Conservation (phyloP, 92 coral and sea anemone species). For the Paragorgia papillata region DNA sequence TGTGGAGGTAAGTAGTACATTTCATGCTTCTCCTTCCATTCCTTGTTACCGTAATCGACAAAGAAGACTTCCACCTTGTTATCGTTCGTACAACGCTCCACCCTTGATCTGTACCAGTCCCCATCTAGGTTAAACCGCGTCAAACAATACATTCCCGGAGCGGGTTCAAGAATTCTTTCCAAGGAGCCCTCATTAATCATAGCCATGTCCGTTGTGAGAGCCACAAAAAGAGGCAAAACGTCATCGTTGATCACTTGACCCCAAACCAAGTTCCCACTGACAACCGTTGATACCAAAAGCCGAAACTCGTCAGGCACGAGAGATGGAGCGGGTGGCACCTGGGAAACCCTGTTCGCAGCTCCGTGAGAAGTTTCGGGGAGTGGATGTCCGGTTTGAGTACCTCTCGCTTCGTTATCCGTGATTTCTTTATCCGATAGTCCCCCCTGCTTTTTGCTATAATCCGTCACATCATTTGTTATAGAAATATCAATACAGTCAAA, state of each 20-base stretch:
- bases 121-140: slow-evolving; percentile 14
- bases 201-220: slow-evolving; percentile 23
- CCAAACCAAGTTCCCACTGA: slow-evolving; percentile 49
- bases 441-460: slow-evolving; percentile 1
- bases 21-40: slow-evolving; percentile 20
- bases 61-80: slow-evolving; percentile 28
- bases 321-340: neutral
- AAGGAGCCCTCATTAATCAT: slow-evolving; percentile 30
- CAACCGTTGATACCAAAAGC: slow-evolving; percentile 39
- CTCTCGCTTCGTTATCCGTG: neutral
- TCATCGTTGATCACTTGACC: slow-evolving; percentile 39
- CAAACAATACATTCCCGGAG: neutral
- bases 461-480: slow-evolving; percentile 2
- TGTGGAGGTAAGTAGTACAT: slow-evolving; percentile 40
- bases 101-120: slow-evolving; percentile 47
- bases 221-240: slow-evolving; percentile 14
- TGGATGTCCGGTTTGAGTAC: neutral
- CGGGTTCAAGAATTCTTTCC: neutral
- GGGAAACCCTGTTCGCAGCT: neutral
- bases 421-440: neutral
- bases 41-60: slow-evolving; percentile 58
- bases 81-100: slow-evolving; percentile 13
- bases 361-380: neutral
- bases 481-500: slow-evolving; percentile 43
- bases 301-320: neutral